Evolutionary conservation across 2,888 invertebrate genomes (phyloP), one percentile per base, ranked within the genome.

Genomic region (Coleophora flavipennella): DNA sequence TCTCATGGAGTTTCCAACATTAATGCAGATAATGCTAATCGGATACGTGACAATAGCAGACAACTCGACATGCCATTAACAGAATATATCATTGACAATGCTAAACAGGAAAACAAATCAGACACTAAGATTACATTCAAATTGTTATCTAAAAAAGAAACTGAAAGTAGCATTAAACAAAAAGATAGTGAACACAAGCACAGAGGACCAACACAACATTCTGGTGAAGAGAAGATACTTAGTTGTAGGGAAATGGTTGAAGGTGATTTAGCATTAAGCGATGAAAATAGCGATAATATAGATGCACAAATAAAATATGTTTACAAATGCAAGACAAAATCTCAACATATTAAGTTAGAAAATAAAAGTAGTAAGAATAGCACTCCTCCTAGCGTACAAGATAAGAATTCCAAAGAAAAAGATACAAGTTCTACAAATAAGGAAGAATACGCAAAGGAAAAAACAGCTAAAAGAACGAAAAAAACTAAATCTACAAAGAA

Each of bases 241-340:
- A 20, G 20, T 6, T 20, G 20, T 20, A 55, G 51, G 45, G 57
- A 59, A 48, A 65, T 62, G 10, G 67, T 84, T 31, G 74, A 64
- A 51, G 66, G 62, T 27, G 83, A 83, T 61, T 68, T 84, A 51
- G 67, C 75, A 49, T 53, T 83, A 42, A 84, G 81, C 55, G 83
- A 84, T 44, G 81, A 79, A 45, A 66, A 58, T 33, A 67, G 62
- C 45, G 79, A 79, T 46, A 59, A 59, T 45, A 8, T 37, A 37
- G 33, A 45, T 20, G 36, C 39, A 34, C 39, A 20, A 40, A 26
- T 12, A 43, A 35, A 36, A 14, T 11, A 8, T 31, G 9, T 13
- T 8, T 6, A 10, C 13, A 36, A 36, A n/a, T 10, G 28, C 12
- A 13, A 12, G 12, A 13, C 9, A 2, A 33, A 1, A 11, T 12